Evolutionary conservation across 2,113 vertebrate genomes (phyloP).

Genomic region (Poeciliopsis occidentalis): DNA sequence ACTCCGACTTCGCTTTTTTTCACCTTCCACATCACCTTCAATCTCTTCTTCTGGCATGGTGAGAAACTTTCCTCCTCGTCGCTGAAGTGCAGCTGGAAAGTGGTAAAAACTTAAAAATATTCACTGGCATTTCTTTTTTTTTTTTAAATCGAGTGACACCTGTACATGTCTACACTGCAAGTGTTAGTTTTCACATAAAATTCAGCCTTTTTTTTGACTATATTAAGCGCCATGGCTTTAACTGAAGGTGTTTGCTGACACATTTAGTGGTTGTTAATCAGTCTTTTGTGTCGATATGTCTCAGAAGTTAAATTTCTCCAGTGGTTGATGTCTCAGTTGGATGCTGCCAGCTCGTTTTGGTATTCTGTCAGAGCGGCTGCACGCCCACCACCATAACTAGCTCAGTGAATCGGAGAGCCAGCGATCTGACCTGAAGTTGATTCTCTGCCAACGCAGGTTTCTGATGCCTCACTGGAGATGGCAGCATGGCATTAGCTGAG

Average conservation of each 20-base stretch:
- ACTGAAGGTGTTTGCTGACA: background rate
- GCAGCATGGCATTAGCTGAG: conserved; percentile 60
- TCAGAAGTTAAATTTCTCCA: background rate
- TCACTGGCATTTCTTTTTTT: background rate
- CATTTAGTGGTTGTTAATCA: background rate
- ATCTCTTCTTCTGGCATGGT: conserved; percentile 33
- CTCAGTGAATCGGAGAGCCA: conserved; percentile 46
- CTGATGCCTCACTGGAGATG: conserved; percentile 60
- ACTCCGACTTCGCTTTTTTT: conserved; percentile 25
- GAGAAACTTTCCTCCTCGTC: conserved; percentile 30
- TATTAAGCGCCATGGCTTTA: background rate
- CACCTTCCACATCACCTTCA: conserved; percentile 57
- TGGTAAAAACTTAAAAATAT: conserved; percentile 16
- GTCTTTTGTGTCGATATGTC: background rate
- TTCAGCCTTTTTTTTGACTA: background rate
- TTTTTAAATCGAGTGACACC: background rate
- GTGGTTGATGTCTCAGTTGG: background rate
- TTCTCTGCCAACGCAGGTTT: conserved; percentile 62
- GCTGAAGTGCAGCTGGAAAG: background rate
- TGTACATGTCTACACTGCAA: background rate
- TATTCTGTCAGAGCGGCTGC: conserved; percentile 54
- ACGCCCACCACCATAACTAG: conserved; percentile 39
- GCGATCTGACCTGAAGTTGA: conserved; percentile 58
- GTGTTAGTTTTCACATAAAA: conserved; percentile 8
- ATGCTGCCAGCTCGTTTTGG: conserved; percentile 33